phyloP scores from a whole-genome alignment of 2,113 vertebrate genomes.

The Bambusicola thoracicus region DNA sequence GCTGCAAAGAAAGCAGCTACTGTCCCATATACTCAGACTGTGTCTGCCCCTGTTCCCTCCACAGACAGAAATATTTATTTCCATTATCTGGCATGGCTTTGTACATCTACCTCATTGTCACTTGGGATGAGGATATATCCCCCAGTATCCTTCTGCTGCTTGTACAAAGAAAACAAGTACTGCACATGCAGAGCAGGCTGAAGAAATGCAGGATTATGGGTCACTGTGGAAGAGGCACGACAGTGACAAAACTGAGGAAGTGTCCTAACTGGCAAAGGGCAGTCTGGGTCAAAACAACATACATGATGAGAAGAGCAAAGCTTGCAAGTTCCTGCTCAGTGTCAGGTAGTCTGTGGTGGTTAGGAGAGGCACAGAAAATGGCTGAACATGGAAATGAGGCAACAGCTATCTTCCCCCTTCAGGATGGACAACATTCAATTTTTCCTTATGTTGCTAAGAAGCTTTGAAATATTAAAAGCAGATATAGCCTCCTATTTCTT shows the following conservation, averaged over 20 bases:
- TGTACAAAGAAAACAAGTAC: neutral
- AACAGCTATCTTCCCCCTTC: neutral
- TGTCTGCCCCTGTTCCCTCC: neutral
- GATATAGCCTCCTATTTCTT: neutral
- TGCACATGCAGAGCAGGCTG: neutral
- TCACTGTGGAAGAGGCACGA: neutral
- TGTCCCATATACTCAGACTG: neutral
- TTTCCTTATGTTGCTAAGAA: neutral
- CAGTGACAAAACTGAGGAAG: neutral
- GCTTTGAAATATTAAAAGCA: neutral
- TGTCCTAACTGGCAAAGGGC: neutral
- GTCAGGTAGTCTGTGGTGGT: neutral
- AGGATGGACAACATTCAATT: neutral
- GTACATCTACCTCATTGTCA: neutral
- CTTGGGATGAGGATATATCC: neutral
- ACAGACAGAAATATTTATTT: neutral
- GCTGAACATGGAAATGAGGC: neutral
- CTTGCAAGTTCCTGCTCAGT: neutral
- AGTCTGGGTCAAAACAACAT: neutral
- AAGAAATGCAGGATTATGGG: neutral
- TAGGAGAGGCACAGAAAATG: neutral
- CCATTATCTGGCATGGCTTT: neutral
- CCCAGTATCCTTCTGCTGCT: rapidly evolving
- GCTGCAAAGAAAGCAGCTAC: neutral
- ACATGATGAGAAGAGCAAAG: neutral